Base-by-base conservation (phyloP, 2,888 invertebrate genomes). In the Phymatocera aterrima region DNA sequence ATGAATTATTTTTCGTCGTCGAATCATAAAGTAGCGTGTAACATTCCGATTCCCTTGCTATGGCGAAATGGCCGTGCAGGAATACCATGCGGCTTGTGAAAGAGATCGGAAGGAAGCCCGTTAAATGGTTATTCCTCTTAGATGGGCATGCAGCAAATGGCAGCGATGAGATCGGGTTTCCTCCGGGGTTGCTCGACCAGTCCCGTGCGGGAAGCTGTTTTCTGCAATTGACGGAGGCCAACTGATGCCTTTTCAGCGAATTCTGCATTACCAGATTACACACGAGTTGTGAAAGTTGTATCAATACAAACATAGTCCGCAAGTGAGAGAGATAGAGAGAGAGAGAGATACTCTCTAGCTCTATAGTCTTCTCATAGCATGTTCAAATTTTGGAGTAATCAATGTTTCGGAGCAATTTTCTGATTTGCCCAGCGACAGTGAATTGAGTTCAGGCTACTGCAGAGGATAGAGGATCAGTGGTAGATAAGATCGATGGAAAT, bases 141-240 rank as follows among this genome's bases (percentile, higher is more conserved):
- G 34, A 28, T 15, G 72, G 72, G 57, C 28, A n/a, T n/a, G n/a
- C 60, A 51, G 72, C 72, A n/a, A 48, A 72, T 31, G 48, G 72
- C 48, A 51, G 31, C 72, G 48, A 72, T 51, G 72, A 72, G 31
- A 48, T 72, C 31, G 28, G 18, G 34, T 34, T 51, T 34, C 60
- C n/a, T 31, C n/a, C 34, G 51, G n/a, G 15, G 51, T 72, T 48
- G 31, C 31, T 72, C 51, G 72, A 21, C 21, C n/a, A 34, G 31
- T 48, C 72, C 46, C 28, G 68, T 15, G 28, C 60, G 21, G 34
- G 72, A 51, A 18, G n/a, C 18, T 48, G 34, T 34, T 18, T n/a
- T 24, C 72, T 72, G 72, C 51, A 51, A 51, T 51, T 72, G 72
- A 72, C 72, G 51, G 72, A 48, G 72, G 72, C 51, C 51, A 37